Conservation (phyloP, 2,797 vertebrate species). For the Poecilia gillii region DNA sequence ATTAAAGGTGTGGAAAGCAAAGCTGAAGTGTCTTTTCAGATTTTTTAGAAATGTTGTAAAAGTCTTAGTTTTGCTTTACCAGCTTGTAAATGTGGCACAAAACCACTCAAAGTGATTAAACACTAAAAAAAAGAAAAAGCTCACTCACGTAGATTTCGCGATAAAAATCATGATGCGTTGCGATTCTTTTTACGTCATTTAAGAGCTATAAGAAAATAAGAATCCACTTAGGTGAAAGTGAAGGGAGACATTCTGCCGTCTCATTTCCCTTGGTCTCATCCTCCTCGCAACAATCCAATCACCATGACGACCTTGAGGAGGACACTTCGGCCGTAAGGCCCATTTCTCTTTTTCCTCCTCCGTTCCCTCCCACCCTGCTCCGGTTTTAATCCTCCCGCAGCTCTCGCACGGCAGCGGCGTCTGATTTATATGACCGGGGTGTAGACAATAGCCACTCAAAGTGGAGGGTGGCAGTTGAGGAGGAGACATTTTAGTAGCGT, state of each 20-base stretch:
- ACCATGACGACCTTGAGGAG: slow-evolving; percentile 73
- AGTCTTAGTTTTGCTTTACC: not conserved
- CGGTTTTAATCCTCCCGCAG: slow-evolving; percentile 59
- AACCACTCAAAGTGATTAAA: slow-evolving; percentile 13
- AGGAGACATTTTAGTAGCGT: slow-evolving; percentile 54
- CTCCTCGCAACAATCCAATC: slow-evolving; percentile 62
- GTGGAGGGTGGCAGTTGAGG: slow-evolving; percentile 41
- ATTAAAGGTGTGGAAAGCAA: not conserved
- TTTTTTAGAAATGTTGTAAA: slow-evolving; percentile 1
- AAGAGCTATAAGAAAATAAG: slow-evolving; percentile 23
- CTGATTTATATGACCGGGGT: slow-evolving; percentile 71
- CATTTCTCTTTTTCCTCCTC: slow-evolving; percentile 50
- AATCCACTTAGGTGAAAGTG: slow-evolving; percentile 33
- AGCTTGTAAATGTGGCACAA: not conserved
- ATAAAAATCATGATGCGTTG: not conserved
- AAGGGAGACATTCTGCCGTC: slow-evolving; percentile 38
- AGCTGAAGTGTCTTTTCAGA: not conserved
- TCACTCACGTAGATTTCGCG: slow-evolving; percentile 12
- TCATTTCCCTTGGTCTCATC: slow-evolving; percentile 57
- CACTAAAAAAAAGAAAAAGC: slow-evolving; percentile 5
- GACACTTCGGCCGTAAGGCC: slow-evolving; percentile 65
- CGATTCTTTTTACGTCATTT: slow-evolving; percentile 21
- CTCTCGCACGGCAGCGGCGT: slow-evolving; percentile 19
- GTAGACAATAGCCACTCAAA: slow-evolving; percentile 70
- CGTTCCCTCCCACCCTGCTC: slow-evolving; percentile 30